A percentile compares a stretch with the other conserved stretches of the same genome.
phyloP scores from a whole-genome alignment of 2,888 invertebrate genomes.

The Caenorhabditis sp. region DNA sequence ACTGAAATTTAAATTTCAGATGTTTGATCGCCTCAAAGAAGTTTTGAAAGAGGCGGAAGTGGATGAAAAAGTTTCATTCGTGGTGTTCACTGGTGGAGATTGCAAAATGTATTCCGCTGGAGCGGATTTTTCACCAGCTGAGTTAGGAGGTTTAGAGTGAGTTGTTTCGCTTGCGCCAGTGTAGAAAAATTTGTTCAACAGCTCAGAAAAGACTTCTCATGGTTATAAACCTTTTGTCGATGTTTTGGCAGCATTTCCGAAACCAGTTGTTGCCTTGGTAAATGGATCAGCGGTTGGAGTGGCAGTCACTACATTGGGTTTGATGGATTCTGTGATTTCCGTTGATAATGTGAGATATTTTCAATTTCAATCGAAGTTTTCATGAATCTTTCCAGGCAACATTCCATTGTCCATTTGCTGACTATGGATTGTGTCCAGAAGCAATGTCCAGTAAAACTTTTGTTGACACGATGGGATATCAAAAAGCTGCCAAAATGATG shows the following conservation, averaged over 20 bases:
- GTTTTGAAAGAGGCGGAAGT: conserved; percentile 79
- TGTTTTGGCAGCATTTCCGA: conserved; percentile 84
- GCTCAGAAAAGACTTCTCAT: conserved; percentile 13
- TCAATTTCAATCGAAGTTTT: no score
- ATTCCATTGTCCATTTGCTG: conserved; percentile 58
- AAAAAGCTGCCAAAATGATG: conserved; percentile 78
- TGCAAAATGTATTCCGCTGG: conserved; percentile 86
- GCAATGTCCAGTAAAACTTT: conserved; percentile 55
- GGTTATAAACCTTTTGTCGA: conserved; percentile 78
- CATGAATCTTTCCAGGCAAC: conserved; percentile 45
- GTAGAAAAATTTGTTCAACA: conserved; percentile 20
- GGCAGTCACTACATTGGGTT: conserved; percentile 82
- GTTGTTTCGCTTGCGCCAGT: neutral
- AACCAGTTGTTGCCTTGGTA: conserved; percentile 84
- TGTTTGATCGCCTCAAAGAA: conserved; percentile 78
- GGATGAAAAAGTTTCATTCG: conserved; percentile 77
- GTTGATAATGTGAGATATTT: conserved; percentile 75
- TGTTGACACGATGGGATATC: conserved; percentile 76
- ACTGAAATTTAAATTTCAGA: no score
- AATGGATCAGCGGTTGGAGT: conserved; percentile 98
- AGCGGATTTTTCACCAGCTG: conserved; percentile 77
- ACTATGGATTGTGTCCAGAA: conserved; percentile 59
- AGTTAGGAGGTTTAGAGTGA: conserved; percentile 22
- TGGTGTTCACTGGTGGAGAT: conserved; percentile 79
- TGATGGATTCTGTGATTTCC: conserved; percentile 88